Base-by-base conservation (phyloP, 1,140 invertebrate genomes). In the Rhopalosiphum maidis region DNA sequence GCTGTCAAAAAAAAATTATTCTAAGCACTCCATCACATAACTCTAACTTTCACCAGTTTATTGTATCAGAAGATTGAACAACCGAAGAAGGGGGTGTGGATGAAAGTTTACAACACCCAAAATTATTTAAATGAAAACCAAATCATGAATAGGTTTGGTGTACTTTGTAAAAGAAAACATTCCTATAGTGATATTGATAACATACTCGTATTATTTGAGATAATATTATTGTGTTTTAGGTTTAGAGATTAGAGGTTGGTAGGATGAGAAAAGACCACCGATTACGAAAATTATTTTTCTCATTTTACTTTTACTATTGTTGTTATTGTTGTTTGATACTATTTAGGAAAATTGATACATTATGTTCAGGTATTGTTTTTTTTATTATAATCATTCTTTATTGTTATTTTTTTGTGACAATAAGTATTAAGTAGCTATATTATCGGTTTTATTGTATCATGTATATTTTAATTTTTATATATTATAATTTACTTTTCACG, bases 21-120 rank as follows among this genome's bases (percentile, higher is more conserved):
- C 3, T 60, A 15, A 60, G 30, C 15, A 2, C 4, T 68, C 5
- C 15, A 77, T 77, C 5, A 2, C 30, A 4, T 77, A 77, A 18
- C 4, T 21, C 15, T 15, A n/a, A 77, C n/a, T 77, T 11, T 18
- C 4, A 3, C 4, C 0, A 15, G 0, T n/a, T 15, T 1, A 15
- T 68, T n/a, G 30, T n/a, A n/a, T n/a, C 15, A 21, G 15, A n/a
- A 7, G 60, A 77, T 77, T 77, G 15, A 21, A 22, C 4, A 5
- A 0, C 7, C 18, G 5, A n/a, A n/a, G 5, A 18, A 5, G 5
- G 3, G 11, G 1, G n/a, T n/a, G 48, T 77, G 30, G 15, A n/a
- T 68, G 18, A n/a, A n/a, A 77, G 11, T 77, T 18, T 30, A 30
- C 15, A 77, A n/a, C 60, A 18, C 30, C 30, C 18, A 68, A 68